Percentiles rank a stretch among this genome's conserved stretches.
These are phyloP conservation scores for Ariolimax columbianus DNA, from an alignment of 2,888 invertebrate genomes.

Conservation along the genomic window DNA sequence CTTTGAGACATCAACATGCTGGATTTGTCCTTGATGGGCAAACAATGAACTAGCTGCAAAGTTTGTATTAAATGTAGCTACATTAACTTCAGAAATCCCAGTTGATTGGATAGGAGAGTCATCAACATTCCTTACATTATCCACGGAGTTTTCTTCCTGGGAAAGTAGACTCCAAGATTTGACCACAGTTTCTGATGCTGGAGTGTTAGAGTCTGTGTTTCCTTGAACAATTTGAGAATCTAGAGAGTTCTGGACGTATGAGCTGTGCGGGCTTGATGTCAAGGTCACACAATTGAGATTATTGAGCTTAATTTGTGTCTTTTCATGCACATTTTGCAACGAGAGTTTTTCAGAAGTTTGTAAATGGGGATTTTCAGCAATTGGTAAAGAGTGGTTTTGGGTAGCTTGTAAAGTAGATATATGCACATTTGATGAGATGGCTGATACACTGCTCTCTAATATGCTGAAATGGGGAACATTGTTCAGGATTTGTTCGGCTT, in stretches of 20 bases:
- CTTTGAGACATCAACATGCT: not conserved
- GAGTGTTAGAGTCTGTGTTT: not conserved
- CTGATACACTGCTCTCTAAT: not conserved
- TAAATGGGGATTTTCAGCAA: not conserved
- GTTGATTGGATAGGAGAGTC: not conserved
- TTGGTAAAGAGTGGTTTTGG: not conserved
- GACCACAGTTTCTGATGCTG: not conserved
- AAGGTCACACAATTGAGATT: slow-evolving; percentile 13
- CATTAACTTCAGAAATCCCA: not conserved
- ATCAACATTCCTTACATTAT: slow-evolving; percentile 4
- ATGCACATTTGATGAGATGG: not conserved
- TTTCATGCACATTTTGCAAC: not conserved
- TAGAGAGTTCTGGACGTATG: not conserved
- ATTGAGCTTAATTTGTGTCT: slow-evolving; percentile 12
- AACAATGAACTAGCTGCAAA: slow-evolving; percentile 3
- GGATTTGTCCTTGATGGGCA: not conserved
- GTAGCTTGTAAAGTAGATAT: not conserved
- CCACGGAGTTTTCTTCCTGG: not conserved
- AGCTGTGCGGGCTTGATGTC: not conserved
- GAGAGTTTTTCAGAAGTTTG: not conserved
- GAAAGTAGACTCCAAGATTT: not conserved
- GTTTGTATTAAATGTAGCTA: not conserved
- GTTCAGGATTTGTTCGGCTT: not conserved
- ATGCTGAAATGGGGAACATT: slow-evolving; percentile 17
- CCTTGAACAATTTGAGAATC: slow-evolving; percentile 2